Evolutionary conservation across 2,888 invertebrate species (phyloP).

Genomic region (Trisateles emortualis): DNA sequence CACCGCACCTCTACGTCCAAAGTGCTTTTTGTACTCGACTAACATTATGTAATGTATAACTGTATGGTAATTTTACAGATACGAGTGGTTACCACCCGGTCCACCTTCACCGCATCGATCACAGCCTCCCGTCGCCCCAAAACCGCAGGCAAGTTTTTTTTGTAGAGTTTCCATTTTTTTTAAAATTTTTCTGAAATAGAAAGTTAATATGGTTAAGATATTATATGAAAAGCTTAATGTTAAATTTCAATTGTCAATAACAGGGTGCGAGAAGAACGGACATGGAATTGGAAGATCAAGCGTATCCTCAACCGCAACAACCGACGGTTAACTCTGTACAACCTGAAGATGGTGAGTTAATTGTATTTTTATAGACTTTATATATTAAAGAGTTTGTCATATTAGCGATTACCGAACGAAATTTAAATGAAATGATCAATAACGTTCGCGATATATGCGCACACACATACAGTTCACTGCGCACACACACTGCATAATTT

Average conservation of each 20-base stretch:
- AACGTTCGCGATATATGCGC: no score
- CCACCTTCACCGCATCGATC: constrained; percentile 84
- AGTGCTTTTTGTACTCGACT: no score
- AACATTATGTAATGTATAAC: not conserved
- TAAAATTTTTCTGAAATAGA: not conserved
- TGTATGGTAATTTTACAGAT: constrained; percentile 52
- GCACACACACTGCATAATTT: no score
- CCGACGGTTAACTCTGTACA: constrained; percentile 55
- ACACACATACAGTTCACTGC: no score
- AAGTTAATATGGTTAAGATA: not conserved
- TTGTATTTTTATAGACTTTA: no score
- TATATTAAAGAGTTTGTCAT: no score
- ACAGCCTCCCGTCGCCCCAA: constrained; percentile 86
- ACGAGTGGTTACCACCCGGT: constrained; percentile 80
- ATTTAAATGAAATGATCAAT: no score
- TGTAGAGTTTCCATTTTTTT: not conserved
- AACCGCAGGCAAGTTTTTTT: constrained; percentile 74
- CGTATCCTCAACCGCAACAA: constrained; percentile 47
- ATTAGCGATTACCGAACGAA: no score
- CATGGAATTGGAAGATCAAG: constrained; percentile 61
- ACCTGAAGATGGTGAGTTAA: constrained; percentile 63
- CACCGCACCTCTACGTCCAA: no score
- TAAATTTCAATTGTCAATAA: constrained; percentile 11
- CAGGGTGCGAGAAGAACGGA: constrained; percentile 62
- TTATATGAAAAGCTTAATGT: not conserved